Evolutionary conservation across 92 coral and sea anemone genomes (phyloP).

Genomic region (Porites evermanni): DNA sequence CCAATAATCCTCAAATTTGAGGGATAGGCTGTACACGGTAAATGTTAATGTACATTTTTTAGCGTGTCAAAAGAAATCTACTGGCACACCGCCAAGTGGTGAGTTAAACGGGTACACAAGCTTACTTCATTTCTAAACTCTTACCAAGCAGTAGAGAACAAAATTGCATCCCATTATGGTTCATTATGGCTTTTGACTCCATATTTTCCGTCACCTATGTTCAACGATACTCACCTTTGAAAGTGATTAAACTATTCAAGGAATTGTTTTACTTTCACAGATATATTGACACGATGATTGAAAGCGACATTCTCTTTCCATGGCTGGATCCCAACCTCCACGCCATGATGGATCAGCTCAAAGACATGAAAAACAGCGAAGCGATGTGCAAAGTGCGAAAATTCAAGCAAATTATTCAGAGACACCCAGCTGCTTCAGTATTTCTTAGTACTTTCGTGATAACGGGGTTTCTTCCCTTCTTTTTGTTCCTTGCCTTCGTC

Average conservation of each 20-base stretch:
- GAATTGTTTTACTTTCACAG: constrained; percentile 8
- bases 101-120: too few relatives aligned
- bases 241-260: not conserved
- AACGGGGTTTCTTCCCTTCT: constrained; percentile 51
- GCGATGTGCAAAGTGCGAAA: constrained; percentile 36
- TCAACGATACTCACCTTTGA: not conserved
- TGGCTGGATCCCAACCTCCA: constrained; percentile 38
- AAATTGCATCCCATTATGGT: too few relatives aligned
- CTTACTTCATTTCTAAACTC: too few relatives aligned
- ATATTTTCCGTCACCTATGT: not conserved
- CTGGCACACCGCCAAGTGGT: too few relatives aligned
- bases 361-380: constrained; percentile 8
- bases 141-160: too few relatives aligned
- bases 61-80: too few relatives aligned
- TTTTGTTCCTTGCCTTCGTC: constrained; percentile 42
- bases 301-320: constrained; percentile 44
- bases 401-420: constrained; percentile 23
- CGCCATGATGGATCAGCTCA: constrained; percentile 19
- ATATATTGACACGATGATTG: constrained; percentile 17
- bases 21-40: too few relatives aligned
- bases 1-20: too few relatives aligned
- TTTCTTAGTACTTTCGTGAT: constrained; percentile 36
- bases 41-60: too few relatives aligned
- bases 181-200: too few relatives aligned
- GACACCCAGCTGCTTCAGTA: constrained; percentile 49